Percentiles rank a stretch among this genome's conserved stretches.
phyloP scores from a whole-genome alignment of 1,140 invertebrate genomes.

The Lethocerus indicus region DNA sequence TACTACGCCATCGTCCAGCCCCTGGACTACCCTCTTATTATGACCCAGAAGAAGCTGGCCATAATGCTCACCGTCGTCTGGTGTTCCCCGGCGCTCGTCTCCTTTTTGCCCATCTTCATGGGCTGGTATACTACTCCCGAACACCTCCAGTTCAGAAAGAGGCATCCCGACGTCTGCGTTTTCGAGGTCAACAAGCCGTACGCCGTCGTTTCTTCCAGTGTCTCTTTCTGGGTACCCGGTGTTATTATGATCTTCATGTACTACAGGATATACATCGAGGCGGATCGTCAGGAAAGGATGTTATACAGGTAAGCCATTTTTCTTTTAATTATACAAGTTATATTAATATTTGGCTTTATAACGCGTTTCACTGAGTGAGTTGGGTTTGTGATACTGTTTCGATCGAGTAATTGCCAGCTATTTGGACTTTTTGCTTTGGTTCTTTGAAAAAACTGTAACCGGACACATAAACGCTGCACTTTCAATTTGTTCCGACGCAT shows the following conservation, averaged over 20 bases:
- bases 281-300: slow-evolving; percentile 79
- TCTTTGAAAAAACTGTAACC: too few species aligned
- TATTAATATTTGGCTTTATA: too few species aligned
- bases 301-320: slow-evolving; percentile 51
- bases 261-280: slow-evolving; percentile 80
- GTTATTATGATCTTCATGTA: slow-evolving; percentile 92
- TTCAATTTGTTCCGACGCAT: too few species aligned
- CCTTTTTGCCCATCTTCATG: slow-evolving; percentile 87
- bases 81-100: slow-evolving; percentile 80
- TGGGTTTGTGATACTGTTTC: too few species aligned
- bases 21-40: slow-evolving; percentile 72
- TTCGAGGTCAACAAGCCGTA: slow-evolving; percentile 83
- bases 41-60: slow-evolving; percentile 57
- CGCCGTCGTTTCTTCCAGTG: slow-evolving; percentile 75
- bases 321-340: too few species aligned
- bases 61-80: slow-evolving; percentile 75
- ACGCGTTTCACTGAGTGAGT: too few species aligned
- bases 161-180: slow-evolving; percentile 58
- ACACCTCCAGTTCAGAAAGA: slow-evolving; percentile 47
- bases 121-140: slow-evolving; percentile 81
- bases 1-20: slow-evolving; percentile 84
- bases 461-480: too few species aligned
- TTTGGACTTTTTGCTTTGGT: too few species aligned
- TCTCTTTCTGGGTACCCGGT: slow-evolving; percentile 91
- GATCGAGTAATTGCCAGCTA: too few species aligned